Conservation (phyloP, 2,113 vertebrate genomes). For the Chlorodrepanis virens region DNA sequence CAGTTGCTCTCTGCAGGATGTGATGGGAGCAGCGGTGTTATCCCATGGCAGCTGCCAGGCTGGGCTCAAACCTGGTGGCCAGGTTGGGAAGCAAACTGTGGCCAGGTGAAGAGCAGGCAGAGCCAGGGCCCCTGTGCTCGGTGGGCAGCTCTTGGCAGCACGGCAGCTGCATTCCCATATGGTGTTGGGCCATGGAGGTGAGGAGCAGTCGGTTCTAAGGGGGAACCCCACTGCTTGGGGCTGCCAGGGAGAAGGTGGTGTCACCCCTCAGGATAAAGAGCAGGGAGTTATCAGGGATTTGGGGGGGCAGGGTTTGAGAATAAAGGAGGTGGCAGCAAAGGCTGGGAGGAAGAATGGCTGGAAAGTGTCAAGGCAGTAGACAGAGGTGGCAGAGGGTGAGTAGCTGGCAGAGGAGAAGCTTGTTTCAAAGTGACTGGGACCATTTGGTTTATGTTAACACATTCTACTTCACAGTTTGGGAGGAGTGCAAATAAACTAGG, state of each 20-base stretch:
- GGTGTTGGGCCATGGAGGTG: neutral
- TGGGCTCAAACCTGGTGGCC: neutral
- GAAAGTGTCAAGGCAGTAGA: constrained; percentile 31
- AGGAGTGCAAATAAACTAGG: constrained; percentile 61
- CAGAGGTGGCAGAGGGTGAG: constrained; percentile 29
- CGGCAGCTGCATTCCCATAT: fast-evolving
- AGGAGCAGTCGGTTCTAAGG: fast-evolving
- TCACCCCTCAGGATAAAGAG: neutral
- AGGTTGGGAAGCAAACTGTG: fast-evolving
- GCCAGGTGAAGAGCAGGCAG: neutral
- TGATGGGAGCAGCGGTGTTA: neutral
- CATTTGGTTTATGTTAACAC: constrained; percentile 64
- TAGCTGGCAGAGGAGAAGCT: constrained; percentile 45
- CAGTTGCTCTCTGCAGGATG: fast-evolving
- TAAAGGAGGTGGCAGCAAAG: neutral
- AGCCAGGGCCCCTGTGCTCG: neutral
- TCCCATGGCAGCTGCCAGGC: neutral
- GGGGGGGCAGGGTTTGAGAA: neutral
- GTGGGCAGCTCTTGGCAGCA: neutral
- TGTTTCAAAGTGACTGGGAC: constrained; percentile 46
- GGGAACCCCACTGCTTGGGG: neutral
- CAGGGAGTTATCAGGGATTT: neutral
- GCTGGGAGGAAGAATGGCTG: neutral
- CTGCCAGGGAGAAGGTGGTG: neutral
- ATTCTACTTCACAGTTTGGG: constrained; percentile 54